These are phyloP conservation scores for Cherax quadricarinatus DNA, from an alignment of 1,140 invertebrate species.

Conservation along the genomic window DNA sequence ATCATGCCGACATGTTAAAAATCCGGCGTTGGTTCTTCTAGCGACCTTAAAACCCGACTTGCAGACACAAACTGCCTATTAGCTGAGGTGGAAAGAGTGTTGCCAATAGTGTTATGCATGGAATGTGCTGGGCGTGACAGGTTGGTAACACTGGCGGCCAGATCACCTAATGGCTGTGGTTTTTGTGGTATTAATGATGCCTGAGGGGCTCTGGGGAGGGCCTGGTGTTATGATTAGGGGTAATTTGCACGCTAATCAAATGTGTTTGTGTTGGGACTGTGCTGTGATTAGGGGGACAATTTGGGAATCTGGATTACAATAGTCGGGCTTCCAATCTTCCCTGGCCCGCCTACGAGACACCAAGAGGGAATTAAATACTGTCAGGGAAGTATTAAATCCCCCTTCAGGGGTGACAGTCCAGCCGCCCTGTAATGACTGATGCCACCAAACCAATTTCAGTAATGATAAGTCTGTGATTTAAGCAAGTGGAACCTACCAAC, in stretches of 20 bases:
- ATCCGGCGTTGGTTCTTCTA: background rate
- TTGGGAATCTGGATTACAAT: background rate
- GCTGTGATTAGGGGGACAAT: background rate
- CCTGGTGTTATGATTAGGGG: slow-evolving; percentile 39
- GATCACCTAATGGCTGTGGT: background rate
- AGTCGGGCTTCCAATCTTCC: background rate
- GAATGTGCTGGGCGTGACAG: background rate
- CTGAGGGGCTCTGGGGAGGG: background rate
- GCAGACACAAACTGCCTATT: slow-evolving; percentile 11
- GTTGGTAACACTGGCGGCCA: background rate
- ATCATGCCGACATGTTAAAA: slow-evolving; percentile 2
- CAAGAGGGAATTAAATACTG: background rate
- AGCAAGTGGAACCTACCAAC: background rate
- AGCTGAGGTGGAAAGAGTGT: slow-evolving; percentile 29
- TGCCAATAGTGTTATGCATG: slow-evolving; percentile 28
- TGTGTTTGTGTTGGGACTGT: slow-evolving; percentile 33
- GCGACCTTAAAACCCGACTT: background rate
- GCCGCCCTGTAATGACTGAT: background rate
- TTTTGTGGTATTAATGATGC: slow-evolving; percentile 27
- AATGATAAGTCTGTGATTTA: slow-evolving; percentile 18
- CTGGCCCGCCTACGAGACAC: background rate
- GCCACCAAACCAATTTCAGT: slow-evolving; percentile 1
- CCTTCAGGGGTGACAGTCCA: background rate
- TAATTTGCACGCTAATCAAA: slow-evolving; percentile 36
- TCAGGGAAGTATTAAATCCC: background rate